phyloP scores from a whole-genome alignment of 35 echinoderm and acorn worm genomes.

The Lytechinus variegatus region DNA sequence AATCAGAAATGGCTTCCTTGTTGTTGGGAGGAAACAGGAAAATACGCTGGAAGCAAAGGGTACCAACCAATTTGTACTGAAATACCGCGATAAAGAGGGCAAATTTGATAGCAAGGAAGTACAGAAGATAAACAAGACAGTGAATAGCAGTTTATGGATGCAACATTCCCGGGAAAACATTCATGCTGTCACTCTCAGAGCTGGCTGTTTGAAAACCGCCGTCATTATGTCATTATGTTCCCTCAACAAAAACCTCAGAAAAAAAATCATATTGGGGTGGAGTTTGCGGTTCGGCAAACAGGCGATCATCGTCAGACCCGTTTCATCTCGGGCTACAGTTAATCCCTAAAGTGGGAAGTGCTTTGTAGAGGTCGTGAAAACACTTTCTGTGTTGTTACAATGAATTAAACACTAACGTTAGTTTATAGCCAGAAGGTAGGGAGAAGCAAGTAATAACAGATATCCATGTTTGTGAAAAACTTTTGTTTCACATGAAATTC shows the following conservation, averaged over 20 bases:
- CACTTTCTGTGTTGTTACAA: background rate
- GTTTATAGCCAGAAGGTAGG: background rate
- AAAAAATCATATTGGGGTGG: background rate
- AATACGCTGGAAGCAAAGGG: too few relatives aligned
- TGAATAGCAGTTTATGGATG: background rate
- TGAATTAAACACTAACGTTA: constrained; percentile 9
- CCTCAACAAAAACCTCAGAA: background rate
- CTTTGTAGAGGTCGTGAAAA: background rate
- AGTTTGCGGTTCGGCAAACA: background rate
- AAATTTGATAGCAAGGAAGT: background rate
- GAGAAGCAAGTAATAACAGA: background rate
- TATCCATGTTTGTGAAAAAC: background rate
- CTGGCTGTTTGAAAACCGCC: background rate
- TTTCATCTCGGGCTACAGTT: background rate
- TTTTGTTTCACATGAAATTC: background rate
- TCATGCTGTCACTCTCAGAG: background rate
- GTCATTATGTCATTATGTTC: background rate
- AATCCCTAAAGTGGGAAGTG: background rate
- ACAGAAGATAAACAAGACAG: background rate
- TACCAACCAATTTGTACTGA: background rate
- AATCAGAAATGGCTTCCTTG: too few relatives aligned
- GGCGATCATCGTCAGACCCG: background rate
- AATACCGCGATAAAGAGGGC: background rate
- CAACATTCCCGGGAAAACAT: too few relatives aligned
- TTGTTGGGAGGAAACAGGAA: too few relatives aligned